Evolutionary conservation across 1,140 invertebrate species (phyloP).

Genomic region (Bombus haemorrhoidalis): DNA sequence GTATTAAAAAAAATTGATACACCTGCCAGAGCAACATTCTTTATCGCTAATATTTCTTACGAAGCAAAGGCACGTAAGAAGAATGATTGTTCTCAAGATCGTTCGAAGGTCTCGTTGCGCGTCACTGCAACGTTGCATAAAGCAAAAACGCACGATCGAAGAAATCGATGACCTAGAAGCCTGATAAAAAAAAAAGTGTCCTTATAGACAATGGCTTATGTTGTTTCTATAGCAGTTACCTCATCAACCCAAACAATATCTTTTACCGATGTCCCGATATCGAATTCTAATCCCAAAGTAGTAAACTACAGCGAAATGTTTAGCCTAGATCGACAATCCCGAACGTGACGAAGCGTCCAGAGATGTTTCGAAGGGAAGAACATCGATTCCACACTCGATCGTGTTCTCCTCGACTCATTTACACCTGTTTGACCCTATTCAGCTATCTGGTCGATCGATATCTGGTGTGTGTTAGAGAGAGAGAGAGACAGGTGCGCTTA

Average conservation of each 20-base stretch:
- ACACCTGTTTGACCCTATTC: conserved; percentile 22
- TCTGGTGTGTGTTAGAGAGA: neutral
- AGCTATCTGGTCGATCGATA: conserved; percentile 1
- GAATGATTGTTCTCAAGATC: conserved; percentile 19
- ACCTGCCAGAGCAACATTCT: neutral
- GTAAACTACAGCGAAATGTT: no score
- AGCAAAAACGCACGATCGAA: conserved; percentile 20
- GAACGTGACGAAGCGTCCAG: no score
- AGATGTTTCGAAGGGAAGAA: neutral
- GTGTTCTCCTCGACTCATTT: neutral
- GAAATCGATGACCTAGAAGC: conserved; percentile 25
- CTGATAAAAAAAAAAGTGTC: neutral
- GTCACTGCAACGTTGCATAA: conserved; percentile 12
- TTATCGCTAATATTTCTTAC: neutral
- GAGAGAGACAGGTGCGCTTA: conserved; percentile 35
- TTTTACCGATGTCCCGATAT: neutral
- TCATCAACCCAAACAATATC: neutral
- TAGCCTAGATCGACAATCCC: no score
- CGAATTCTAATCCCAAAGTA: neutral
- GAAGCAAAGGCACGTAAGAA: neutral
- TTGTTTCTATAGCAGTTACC: neutral
- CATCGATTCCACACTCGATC: neutral
- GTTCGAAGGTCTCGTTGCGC: conserved; percentile 25
- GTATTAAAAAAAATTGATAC: neutral
- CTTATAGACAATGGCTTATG: neutral